Evolutionary conservation across 2,113 vertebrate species (phyloP), one percentile per base, ranked within the genome.

Genomic region (Gyps fulvus): DNA sequence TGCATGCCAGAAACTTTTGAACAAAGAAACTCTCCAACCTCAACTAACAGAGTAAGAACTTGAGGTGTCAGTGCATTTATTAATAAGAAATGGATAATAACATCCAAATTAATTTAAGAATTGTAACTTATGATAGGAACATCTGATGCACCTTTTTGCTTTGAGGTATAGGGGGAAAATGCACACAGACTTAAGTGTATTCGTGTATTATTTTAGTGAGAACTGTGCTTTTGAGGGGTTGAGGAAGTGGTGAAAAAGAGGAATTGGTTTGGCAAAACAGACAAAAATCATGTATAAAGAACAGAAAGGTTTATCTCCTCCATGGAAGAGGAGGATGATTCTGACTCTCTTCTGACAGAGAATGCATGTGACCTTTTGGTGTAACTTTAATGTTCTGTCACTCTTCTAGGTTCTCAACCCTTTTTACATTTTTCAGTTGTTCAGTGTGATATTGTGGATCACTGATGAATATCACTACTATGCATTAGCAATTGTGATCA

Each of bases 351-450:
- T 89, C 21, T 95, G 32, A 72, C 1, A 2, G 18, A 61, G 49
- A 85, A 54, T 26, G 27, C 8, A 1, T 52, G 27, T 79, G 36
- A 54, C 50, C n/a, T 83, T 71, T 55, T 89, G 82, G 13, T 83
- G 26, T 95, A 91, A 97, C 88, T 59, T 52, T 10, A 32, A 16
- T 93, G 16, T 96, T 87, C 40, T 91, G 23, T 94, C 26, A 12
- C n/a, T 86, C 45, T 95, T 92, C 95, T 89, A 99, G 99, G 99
- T 99, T 97, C 99, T 99, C 96, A 99, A 99, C 93, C 99, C 99
- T 97, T 99, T 99, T 98, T 99, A 99, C 99, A 99, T 99, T 98
- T 99, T 99, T 98, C 99, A 99, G 97, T 98, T 99, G 93, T 99
- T 99, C 98, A 99, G 99, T 98, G 98, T 99, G 98, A 98, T 99